Percentiles rank a stretch among this genome's conserved stretches.
phyloP scores from a whole-genome alignment of 2,113 vertebrate species.

The Scolopax mira region DNA sequence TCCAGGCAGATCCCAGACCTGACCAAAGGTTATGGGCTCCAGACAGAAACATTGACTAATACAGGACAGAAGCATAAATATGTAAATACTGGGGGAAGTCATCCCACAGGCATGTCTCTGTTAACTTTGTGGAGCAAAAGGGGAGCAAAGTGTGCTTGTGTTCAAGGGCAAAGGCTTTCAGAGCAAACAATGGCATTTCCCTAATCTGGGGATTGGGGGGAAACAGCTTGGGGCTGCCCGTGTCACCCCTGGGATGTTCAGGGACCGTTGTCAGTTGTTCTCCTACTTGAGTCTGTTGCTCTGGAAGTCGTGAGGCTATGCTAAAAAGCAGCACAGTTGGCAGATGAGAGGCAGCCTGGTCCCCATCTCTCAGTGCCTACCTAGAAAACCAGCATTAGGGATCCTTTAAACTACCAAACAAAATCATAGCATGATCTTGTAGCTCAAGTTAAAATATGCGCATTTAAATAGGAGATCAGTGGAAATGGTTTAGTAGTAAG shows the following conservation, averaged over 20 bases:
- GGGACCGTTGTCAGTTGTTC: not conserved
- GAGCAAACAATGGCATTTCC: not conserved
- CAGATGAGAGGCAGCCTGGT: not conserved
- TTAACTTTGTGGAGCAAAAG: not conserved
- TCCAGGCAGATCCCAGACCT: not conserved
- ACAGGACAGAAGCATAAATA: not conserved
- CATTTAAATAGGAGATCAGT: not conserved
- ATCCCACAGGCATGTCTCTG: not conserved
- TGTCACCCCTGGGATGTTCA: not conserved
- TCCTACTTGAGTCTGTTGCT: not conserved
- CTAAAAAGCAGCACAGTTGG: not conserved
- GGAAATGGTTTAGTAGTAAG: not conserved
- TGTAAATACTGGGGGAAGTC: conserved; percentile 41
- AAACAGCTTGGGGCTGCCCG: not conserved
- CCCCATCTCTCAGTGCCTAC: not conserved
- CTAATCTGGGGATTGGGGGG: not conserved
- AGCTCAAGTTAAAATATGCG: not conserved
- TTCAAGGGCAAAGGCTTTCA: conserved; percentile 22
- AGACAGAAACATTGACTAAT: conserved; percentile 54
- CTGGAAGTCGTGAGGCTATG: accelerated
- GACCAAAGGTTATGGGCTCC: conserved; percentile 27
- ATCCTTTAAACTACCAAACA: not conserved
- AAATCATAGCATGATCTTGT: not conserved
- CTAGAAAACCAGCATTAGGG: not conserved
- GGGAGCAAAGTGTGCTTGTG: not conserved